phyloP scores from a whole-genome alignment of 2,888 invertebrate genomes.

The Acronicta aceris region DNA sequence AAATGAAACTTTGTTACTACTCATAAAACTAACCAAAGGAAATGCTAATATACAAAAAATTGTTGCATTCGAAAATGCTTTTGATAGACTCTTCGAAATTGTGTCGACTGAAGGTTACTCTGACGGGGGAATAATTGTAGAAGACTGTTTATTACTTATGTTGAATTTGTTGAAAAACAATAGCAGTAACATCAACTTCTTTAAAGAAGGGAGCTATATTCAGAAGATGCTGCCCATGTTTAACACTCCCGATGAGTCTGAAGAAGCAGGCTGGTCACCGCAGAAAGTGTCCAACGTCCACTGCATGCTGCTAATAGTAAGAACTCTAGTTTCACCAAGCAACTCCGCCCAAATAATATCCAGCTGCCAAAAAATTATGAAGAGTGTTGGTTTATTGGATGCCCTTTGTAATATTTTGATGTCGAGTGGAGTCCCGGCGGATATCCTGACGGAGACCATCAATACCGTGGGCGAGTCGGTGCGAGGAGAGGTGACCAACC shows the following conservation, averaged over 20 bases:
- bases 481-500: constrained; percentile 96
- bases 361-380: constrained; percentile 96
- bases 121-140: constrained; percentile 99
- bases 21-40: constrained; percentile 96
- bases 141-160: constrained; percentile 98
- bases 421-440: constrained; percentile 98
- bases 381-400: constrained; percentile 91
- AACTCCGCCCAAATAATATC: constrained; percentile 95
- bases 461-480: constrained; percentile 98
- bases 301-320: constrained; percentile 96
- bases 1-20: constrained; percentile 97
- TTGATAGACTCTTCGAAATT: constrained; percentile 98
- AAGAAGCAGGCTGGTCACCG: constrained; percentile 95
- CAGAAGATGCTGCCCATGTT: constrained; percentile 97
- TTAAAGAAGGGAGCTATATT: constrained; percentile 99
- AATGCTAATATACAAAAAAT: constrained; percentile 99
- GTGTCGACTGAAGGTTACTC: constrained; percentile 97
- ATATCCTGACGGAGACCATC: constrained; percentile 98
- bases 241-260: constrained; percentile 91
- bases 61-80: constrained; percentile 99
- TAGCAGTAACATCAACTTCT: constrained; percentile 99
- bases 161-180: constrained; percentile 98
- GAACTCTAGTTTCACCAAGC: constrained; percentile 97
- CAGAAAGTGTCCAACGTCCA: constrained; percentile 98
- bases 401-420: constrained; percentile 96